These are phyloP conservation scores for Leucoraja erinaceus DNA, from an alignment of 2,113 vertebrate genomes.

Conservation along the genomic window DNA sequence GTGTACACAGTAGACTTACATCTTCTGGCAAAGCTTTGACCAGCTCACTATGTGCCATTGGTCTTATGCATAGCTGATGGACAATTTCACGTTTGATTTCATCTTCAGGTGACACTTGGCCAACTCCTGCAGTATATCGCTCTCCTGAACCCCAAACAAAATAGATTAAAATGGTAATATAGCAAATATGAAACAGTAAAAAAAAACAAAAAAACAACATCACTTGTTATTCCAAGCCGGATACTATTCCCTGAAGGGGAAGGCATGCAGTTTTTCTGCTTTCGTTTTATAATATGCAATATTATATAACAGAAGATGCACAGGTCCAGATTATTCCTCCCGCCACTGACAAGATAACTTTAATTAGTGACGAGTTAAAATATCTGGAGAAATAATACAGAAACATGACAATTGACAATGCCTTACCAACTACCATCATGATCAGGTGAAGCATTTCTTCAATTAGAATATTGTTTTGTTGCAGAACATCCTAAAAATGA, in stretches of 20 bases:
- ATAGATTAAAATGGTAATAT: background rate
- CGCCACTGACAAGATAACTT: background rate
- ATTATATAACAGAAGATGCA: background rate
- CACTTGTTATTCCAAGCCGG: background rate
- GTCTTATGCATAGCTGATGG: conserved; percentile 88
- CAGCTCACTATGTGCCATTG: conserved; percentile 94
- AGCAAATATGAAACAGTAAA: background rate
- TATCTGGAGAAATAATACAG: background rate
- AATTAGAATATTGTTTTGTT: conserved; percentile 95
- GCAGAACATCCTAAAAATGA: conserved; percentile 75
- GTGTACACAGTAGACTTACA: conserved; percentile 60
- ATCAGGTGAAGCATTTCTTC: conserved; percentile 96
- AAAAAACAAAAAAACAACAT: conserved; percentile 1
- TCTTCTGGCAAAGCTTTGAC: conserved; percentile 93
- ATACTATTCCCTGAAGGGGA: background rate
- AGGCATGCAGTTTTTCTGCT: background rate
- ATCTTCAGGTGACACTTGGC: conserved; percentile 75
- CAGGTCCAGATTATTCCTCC: background rate
- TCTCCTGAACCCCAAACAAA: conserved; percentile 66
- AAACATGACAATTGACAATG: background rate
- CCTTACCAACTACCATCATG: conserved; percentile 87
- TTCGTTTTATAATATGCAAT: background rate
- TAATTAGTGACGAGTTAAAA: background rate
- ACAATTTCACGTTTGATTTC: conserved; percentile 90
- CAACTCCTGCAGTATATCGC: conserved; percentile 78